Percentiles rank a stretch among this genome's conserved stretches.
Conservation (phyloP, 1,140 invertebrate genomes). For the Physella acuta region DNA sequence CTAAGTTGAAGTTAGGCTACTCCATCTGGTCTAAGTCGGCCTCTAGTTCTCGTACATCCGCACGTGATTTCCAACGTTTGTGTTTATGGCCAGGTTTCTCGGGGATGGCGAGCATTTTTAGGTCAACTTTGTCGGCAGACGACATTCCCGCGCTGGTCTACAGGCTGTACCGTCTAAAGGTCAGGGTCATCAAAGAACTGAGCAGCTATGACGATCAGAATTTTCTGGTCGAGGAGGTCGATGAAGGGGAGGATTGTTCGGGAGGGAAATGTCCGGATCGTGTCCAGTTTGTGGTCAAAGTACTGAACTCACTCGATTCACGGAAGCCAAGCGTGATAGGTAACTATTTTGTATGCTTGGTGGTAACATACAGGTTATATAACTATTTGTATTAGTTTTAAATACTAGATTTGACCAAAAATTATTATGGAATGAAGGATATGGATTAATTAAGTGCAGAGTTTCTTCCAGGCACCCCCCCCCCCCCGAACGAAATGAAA, state of each 20-base stretch:
- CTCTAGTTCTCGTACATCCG: no score
- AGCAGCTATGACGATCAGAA: conserved; percentile 18
- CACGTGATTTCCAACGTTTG: no score
- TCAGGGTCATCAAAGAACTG: conserved; percentile 7
- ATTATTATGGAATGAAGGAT: no score
- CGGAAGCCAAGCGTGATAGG: conserved; percentile 4
- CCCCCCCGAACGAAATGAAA: not conserved
- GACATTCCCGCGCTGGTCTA: not conserved
- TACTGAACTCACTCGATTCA: conserved; percentile 18
- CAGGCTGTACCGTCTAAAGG: not conserved
- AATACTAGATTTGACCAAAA: no score
- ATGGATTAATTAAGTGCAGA: not conserved
- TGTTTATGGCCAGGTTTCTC: no score
- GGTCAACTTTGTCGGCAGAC: not conserved
- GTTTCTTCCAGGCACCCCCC: not conserved
- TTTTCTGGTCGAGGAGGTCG: not conserved
- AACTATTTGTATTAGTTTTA: not conserved
- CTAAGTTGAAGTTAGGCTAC: no score
- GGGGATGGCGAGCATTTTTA: no score
- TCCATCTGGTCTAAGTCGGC: no score
- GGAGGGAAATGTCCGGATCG: not conserved
- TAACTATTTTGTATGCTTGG: not conserved
- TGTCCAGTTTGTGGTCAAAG: not conserved
- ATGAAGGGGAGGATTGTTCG: not conserved
- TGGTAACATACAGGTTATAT: no score